Base-by-base conservation (phyloP, 1,140 invertebrate genomes). In the Drosophila melanica region DNA sequence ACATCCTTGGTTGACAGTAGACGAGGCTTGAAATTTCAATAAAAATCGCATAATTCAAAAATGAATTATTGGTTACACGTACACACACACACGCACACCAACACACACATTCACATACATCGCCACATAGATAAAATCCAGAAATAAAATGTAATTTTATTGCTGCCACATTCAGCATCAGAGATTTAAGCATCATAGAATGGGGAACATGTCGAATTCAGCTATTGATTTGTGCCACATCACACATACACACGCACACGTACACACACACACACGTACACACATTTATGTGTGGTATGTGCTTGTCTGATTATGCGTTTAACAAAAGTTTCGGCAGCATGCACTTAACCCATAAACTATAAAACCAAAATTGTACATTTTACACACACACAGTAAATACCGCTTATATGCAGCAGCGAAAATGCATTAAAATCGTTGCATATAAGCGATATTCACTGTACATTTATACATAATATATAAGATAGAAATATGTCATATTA, bases 11-110 rank as follows among this genome's bases (percentile, higher is more conserved):
- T 53, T 64, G 81, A 81, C 81, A 85, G 65, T 67, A 71, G 77
- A 70, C 73, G 60, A 74, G 66, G 62, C 66, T 81, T 78, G 51
- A 86, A 86, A 86, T 86, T 86, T 86, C 78, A 86, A 86, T 86
- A 86, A 81, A 86, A 81, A 72, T 81, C 75, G 75, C 81, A 86
- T 86, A 86, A 86, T 75, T 86, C 81, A 86, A 78, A 75, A 77
- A 86, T 86, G 81, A 86, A 81, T 81, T 86, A 87, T 86, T 86
- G 77, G 78, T 75, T 53, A 68, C 65, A 77, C 51, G 44, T 62
- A 50, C 44, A 68, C 60, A 54, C 7, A 10, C 14, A 12, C 42
- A 37, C 33, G 12, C 18, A 2, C 12, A 20, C 57, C 47, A 39
- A 65, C 60, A 54, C 7, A 10, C 14, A 12, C 42, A 37, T 30